Evolutionary conservation across 2,113 vertebrate species (phyloP).

Genomic region (Haemorhous mexicanus): DNA sequence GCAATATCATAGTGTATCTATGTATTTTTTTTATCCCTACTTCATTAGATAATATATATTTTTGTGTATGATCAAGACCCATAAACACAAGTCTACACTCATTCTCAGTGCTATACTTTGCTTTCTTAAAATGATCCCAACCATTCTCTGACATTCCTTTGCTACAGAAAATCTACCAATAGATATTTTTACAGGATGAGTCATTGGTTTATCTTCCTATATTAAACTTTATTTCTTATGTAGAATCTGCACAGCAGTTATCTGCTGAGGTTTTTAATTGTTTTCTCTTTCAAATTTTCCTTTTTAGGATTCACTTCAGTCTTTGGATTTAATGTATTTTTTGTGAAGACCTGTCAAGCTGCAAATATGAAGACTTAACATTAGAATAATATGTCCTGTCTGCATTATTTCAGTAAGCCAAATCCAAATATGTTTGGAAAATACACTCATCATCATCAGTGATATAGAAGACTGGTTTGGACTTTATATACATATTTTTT

Average conservation of each 20-base stretch:
- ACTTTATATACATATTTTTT: not conserved
- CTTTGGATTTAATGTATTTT: not conserved
- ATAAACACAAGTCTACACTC: not conserved
- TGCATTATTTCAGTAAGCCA: not conserved
- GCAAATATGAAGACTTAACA: not conserved
- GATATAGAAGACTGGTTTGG: not conserved
- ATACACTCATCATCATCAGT: not conserved
- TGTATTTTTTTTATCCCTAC: not conserved
- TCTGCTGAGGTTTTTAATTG: not conserved
- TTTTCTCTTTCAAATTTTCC: not conserved
- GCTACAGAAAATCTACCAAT: not conserved
- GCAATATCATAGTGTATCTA: not conserved
- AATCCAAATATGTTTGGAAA: not conserved
- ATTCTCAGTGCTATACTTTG: not conserved
- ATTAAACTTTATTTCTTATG: constrained; percentile 11
- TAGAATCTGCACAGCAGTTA: not conserved
- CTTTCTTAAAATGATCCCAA: not conserved
- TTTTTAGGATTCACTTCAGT: constrained; percentile 8
- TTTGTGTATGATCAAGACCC: not conserved
- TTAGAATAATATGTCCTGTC: not conserved
- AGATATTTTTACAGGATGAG: not conserved
- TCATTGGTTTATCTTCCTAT: constrained; percentile 4
- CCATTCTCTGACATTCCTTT: not conserved
- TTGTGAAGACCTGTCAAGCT: not conserved
- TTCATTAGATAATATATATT: not conserved